phyloP scores from a whole-genome alignment of 2,113 vertebrate species.

The Pseudopipra pipra region DNA sequence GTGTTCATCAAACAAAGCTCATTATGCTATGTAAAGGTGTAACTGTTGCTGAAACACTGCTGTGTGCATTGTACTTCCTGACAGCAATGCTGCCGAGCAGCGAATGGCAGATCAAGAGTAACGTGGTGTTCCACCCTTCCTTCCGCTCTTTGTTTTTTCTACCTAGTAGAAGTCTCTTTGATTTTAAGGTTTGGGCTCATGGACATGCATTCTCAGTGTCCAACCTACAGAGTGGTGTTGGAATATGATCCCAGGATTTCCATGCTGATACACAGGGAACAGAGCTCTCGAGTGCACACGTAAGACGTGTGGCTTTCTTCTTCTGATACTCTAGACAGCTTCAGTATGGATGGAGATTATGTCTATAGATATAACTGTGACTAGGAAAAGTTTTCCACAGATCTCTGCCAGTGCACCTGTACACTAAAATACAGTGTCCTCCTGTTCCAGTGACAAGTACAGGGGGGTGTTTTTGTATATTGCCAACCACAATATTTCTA shows the following conservation, averaged over 20 bases:
- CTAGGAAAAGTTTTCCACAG: background rate
- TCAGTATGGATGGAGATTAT: background rate
- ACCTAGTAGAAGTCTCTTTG: slow-evolving; percentile 12
- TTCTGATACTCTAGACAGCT: background rate
- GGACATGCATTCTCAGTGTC: background rate
- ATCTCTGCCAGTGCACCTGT: background rate
- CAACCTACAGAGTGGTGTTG: background rate
- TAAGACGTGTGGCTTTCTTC: background rate
- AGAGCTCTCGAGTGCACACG: accelerated
- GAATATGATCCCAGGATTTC: background rate
- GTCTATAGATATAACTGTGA: background rate
- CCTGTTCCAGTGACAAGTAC: background rate
- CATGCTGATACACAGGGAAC: background rate
- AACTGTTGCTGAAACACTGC: background rate
- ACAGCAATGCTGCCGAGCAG: background rate
- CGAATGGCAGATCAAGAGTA: background rate
- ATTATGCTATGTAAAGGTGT: background rate
- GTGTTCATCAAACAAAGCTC: background rate
- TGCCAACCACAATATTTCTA: background rate
- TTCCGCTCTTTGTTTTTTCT: slow-evolving; percentile 65
- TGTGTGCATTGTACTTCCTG: slow-evolving; percentile 28
- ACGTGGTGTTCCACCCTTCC: slow-evolving; percentile 49
- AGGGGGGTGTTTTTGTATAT: background rate
- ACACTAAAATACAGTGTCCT: background rate
- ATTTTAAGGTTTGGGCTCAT: slow-evolving; percentile 15